Conservation (phyloP, 1,140 invertebrate genomes). For the Ostrea denselamellosa region DNA sequence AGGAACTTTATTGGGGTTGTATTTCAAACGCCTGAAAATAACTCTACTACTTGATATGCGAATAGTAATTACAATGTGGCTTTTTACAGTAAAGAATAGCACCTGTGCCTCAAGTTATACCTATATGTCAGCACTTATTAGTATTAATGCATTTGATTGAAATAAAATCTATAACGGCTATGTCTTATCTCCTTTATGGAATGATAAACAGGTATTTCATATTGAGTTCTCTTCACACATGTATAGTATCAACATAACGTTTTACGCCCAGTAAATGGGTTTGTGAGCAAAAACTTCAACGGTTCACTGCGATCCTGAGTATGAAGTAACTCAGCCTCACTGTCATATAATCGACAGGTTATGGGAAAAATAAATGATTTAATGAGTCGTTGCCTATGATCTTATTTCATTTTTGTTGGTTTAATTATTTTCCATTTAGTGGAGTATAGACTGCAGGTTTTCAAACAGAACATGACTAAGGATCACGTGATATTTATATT, state of each 20-base stretch:
- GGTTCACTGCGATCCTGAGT: neutral
- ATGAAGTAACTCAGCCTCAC: neutral
- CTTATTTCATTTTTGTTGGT: constrained; percentile 36
- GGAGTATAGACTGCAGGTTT: constrained; percentile 5
- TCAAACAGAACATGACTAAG: neutral
- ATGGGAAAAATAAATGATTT: constrained; percentile 30
- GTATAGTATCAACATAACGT: constrained; percentile 29
- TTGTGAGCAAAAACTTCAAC: constrained; percentile 30
- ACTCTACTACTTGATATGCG: constrained; percentile 26
- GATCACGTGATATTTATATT: constrained; percentile 6
- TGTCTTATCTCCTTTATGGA: constrained; percentile 23
- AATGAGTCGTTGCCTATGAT: constrained; percentile 24
- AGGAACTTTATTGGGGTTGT: constrained; percentile 24
- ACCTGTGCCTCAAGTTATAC: constrained; percentile 15
- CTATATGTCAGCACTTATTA: constrained; percentile 38
- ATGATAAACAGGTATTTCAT: constrained; percentile 39
- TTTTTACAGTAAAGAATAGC: constrained; percentile 24
- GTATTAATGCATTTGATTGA: constrained; percentile 40
- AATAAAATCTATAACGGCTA: constrained; percentile 31
- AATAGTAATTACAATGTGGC: constrained; percentile 18
- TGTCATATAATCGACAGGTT: constrained; percentile 37
- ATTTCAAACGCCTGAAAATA: constrained; percentile 32
- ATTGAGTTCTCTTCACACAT: neutral
- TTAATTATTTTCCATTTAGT: constrained; percentile 40
- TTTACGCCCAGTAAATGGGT: constrained; percentile 29